These are phyloP conservation scores for Aptenodytes forsteri DNA, from an alignment of 2,113 vertebrate species.

Conservation along the genomic window DNA sequence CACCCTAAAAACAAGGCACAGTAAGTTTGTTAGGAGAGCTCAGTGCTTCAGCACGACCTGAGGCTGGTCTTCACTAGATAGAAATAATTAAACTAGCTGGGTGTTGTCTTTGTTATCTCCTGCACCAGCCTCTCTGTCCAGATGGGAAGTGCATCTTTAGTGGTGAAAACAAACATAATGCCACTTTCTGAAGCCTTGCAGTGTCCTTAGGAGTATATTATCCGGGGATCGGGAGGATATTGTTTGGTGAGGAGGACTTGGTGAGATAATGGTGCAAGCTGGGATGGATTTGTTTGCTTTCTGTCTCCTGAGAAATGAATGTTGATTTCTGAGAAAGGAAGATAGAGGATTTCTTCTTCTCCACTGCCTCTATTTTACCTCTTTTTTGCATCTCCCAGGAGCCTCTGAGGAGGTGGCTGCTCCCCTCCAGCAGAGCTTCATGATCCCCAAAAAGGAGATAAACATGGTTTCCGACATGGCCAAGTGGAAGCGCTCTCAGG, in stretches of 20 bases:
- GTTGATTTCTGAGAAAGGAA: not conserved
- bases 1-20: not conserved
- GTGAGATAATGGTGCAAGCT: not conserved
- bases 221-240: not conserved
- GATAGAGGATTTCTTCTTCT: not conserved
- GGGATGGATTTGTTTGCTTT: not conserved
- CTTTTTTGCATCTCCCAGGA: conserved; percentile 65
- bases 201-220: not conserved
- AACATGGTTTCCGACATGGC: conserved; percentile 93
- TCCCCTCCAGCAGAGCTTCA: conserved; percentile 75
- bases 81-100: not conserved
- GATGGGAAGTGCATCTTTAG: not conserved
- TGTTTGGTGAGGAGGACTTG: not conserved
- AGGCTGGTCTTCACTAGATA: not conserved
- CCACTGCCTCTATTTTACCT: not conserved
- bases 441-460: conserved; percentile 94
- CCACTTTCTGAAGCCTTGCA: not conserved
- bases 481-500: conserved; percentile 97
- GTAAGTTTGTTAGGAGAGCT: not conserved
- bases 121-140: not conserved
- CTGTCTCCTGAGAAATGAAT: not conserved
- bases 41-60: not conserved
- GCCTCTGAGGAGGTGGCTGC: conserved; percentile 78
- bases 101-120: not conserved
- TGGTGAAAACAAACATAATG: not conserved